A percentile compares a stretch with the other conserved stretches of the same genome.
Conservation (phyloP, 2,888 invertebrate genomes). For the Calliphora vomitoria region DNA sequence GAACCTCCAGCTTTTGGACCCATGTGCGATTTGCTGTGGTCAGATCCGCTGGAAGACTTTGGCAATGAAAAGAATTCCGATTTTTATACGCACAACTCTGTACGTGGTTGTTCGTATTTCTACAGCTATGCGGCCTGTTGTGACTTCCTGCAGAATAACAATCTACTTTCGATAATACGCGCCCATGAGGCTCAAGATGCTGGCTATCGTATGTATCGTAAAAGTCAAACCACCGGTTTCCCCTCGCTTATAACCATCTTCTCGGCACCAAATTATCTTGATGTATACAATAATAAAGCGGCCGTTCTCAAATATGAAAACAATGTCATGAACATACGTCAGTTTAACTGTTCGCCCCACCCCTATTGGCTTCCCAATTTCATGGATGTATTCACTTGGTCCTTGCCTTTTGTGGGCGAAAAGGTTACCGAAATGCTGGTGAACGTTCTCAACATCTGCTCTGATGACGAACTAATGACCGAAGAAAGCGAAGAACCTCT, state of each 20-base stretch:
- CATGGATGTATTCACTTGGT: conserved; percentile 99
- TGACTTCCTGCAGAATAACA: conserved; percentile 99
- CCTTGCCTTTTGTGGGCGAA: conserved; percentile 99
- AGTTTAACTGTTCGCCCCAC: conserved; percentile 99
- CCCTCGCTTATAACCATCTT: conserved; percentile 99
- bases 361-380: conserved; percentile 99
- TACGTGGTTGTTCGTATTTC: conserved; percentile 99
- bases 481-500: conserved; percentile 93
- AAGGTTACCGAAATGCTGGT: conserved; percentile 99
- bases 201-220: conserved; percentile 99
- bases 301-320: conserved; percentile 99
- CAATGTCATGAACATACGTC: conserved; percentile 99
- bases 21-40: conserved; percentile 99
- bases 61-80: conserved; percentile 98
- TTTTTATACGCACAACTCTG: conserved; percentile 99
- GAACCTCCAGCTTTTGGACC: conserved; percentile 99
- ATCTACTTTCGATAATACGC: conserved; percentile 99
- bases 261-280: conserved; percentile 99
- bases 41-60: conserved; percentile 99
- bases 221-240: conserved; percentile 99
- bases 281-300: conserved; percentile 99
- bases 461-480: conserved; percentile 99
- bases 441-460: conserved; percentile 99
- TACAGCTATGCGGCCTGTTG: conserved; percentile 99
- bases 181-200: conserved; percentile 99